A percentile compares a stretch with the other conserved stretches of the same genome.
Conservation (phyloP, 2,888 invertebrate species). For the Thera britannica region DNA sequence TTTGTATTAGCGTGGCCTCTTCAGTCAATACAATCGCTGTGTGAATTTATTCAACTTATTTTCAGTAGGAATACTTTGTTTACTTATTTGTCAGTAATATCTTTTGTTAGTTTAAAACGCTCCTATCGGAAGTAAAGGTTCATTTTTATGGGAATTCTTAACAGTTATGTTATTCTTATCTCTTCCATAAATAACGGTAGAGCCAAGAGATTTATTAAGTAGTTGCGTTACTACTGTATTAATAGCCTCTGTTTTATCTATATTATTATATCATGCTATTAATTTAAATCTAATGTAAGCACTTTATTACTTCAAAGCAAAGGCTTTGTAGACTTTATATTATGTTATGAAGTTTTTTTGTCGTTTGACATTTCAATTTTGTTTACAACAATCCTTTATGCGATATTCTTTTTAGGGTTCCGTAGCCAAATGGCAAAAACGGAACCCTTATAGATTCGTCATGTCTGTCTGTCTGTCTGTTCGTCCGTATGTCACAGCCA, state of each 20-base stretch:
- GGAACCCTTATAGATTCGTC: no score
- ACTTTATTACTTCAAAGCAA: background rate
- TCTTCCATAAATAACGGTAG: conserved; percentile 30
- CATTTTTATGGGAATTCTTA: conserved; percentile 25
- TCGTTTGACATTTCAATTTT: no score
- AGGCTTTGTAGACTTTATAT: background rate
- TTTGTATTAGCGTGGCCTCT: background rate
- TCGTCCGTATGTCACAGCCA: no score
- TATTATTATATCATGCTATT: background rate
- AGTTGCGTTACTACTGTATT: conserved; percentile 29
- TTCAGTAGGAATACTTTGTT: background rate
- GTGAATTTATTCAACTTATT: no score
- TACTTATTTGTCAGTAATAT: background rate
- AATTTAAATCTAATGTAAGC: background rate
- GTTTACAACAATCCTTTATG: no score
- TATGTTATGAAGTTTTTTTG: no score
- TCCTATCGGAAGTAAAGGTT: conserved; percentile 26
- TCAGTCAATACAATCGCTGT: background rate
- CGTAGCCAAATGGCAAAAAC: no score
- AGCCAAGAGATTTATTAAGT: conserved; percentile 33
- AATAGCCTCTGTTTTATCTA: conserved; percentile 16
- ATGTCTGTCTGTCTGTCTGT: no score
- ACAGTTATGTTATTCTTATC: conserved; percentile 27
- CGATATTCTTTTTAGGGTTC: no score
- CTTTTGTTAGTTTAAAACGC: background rate